A percentile compares a stretch with the other conserved stretches of the same genome.
Conservation (phyloP, 2,113 vertebrate genomes). For the Dromiciops gliroides region DNA sequence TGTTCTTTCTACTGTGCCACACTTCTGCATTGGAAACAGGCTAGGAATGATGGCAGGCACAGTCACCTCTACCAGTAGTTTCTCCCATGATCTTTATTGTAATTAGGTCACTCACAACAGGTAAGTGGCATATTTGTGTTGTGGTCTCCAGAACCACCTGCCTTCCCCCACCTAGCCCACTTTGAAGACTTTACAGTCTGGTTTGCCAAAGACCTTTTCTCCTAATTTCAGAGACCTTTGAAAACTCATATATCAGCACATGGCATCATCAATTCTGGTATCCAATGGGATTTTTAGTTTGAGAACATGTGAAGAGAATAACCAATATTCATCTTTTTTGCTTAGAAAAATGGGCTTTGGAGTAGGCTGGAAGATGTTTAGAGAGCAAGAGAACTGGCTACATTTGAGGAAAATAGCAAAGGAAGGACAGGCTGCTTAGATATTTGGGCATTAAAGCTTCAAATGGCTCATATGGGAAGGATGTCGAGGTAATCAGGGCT, state of each 20-base stretch:
- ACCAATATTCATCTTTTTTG: neutral
- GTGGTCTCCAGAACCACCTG: neutral
- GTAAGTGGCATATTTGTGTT: no score
- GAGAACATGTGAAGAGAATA: neutral
- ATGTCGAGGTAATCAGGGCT: conserved; percentile 45
- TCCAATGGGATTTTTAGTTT: neutral
- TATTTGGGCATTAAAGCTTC: neutral
- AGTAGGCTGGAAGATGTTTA: neutral
- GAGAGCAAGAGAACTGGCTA: neutral
- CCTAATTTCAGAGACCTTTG: neutral
- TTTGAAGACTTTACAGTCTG: no score
- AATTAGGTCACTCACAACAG: neutral
- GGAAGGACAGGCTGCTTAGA: neutral
- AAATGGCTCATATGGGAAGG: conserved; percentile 8
- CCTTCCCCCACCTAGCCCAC: neutral
- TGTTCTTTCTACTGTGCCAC: neutral
- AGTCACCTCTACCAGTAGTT: neutral
- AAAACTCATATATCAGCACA: neutral
- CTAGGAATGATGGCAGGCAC: no score
- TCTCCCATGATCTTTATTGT: neutral
- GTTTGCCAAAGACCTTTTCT: neutral
- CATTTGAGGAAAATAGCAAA: neutral
- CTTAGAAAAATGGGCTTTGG: neutral
- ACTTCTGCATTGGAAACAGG: no score
- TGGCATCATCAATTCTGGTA: neutral